Percentiles rank a stretch among this genome's conserved stretches.
Evolutionary conservation across 2,888 invertebrate species (phyloP).

Genomic region (Mechanitis messenoides): DNA sequence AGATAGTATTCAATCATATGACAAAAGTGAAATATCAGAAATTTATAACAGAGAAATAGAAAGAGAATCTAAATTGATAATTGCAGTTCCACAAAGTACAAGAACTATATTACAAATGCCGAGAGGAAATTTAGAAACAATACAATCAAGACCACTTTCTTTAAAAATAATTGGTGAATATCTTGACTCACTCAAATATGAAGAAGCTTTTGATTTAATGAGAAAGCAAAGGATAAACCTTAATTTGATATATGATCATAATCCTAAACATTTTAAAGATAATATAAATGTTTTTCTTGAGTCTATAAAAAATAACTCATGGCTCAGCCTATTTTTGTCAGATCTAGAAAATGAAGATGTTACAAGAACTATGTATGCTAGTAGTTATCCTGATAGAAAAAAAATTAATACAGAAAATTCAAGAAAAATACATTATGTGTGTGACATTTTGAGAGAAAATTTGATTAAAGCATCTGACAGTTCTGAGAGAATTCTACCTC

Average conservation of each 20-base stretch:
- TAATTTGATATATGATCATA: slow-evolving; percentile 91
- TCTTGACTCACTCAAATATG: slow-evolving; percentile 80
- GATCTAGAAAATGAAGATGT: slow-evolving; percentile 87
- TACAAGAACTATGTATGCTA: slow-evolving; percentile 83
- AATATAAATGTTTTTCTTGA: slow-evolving; percentile 82
- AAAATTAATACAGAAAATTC: slow-evolving; percentile 36
- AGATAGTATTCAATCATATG: slow-evolving; percentile 41
- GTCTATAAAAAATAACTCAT: slow-evolving; percentile 79
- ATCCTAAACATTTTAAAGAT: slow-evolving; percentile 81
- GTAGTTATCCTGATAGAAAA: slow-evolving; percentile 60
- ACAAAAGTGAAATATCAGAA: slow-evolving; percentile 54
- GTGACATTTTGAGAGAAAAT: slow-evolving; percentile 68
- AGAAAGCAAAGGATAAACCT: slow-evolving; percentile 91
- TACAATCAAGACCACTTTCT: slow-evolving; percentile 89
- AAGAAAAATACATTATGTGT: slow-evolving; percentile 74
- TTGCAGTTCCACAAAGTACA: slow-evolving; percentile 80
- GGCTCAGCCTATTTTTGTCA: slow-evolving; percentile 87
- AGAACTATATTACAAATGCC: slow-evolving; percentile 93
- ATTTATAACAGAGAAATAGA: slow-evolving; percentile 75
- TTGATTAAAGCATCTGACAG: slow-evolving; percentile 69
- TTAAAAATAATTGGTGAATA: slow-evolving; percentile 82
- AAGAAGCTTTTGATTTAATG: slow-evolving; percentile 85
- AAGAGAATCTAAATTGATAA: slow-evolving; percentile 79
- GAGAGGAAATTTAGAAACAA: slow-evolving; percentile 94
- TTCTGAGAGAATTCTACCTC: slow-evolving; percentile 78